Evolutionary conservation across 2,113 vertebrate genomes (phyloP), one percentile per base, ranked within the genome.

Genomic region (Osmerus mordax): DNA sequence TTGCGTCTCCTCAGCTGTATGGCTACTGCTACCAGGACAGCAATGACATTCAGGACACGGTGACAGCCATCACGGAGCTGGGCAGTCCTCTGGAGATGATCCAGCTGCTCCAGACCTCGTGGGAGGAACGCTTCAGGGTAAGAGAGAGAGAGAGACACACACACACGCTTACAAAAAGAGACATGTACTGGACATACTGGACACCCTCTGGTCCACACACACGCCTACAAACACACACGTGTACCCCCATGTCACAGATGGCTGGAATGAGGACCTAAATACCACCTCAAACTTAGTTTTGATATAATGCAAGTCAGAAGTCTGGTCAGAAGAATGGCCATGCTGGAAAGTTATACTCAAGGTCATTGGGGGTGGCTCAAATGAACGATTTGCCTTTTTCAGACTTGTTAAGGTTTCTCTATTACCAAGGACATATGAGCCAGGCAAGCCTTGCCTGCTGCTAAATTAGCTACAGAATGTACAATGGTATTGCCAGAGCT

Each of bases 61-160:
- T 96, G 90, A 96, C 94, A 0, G 94, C 95, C 84, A 96, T 96
- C 91, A 96, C 94, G 9, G 95, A 96, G 78, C 90, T 96, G 65
- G 95, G 95, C 4, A 92, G 93, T 1, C 95, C 95, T 4, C 87
- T 96, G 72, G 95, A 96, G 84, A 96, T 96, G 95, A 96, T 96
- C 83, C 94, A 95, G 86, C 92, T 96, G 74, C 87, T 96, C 65
- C 95, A 96, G 86, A 94, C 94, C 2, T 94, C 95, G 69, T 96
- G 95, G 95, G 95, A 96, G 85, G 94, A 96, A 65, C 91, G 95
- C 66, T 96, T 96, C 86, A 90, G 94, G 74, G 95, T 96, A 86
- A 94, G 95, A 89, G 41, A 32, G 56, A 64, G 41, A 66, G 41
- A 66, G 59, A 64, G 36, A 70, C 54, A 75, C 60, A 70, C 61